phyloP scores from a whole-genome alignment of 2,888 invertebrate species.

The Horisme vitalbata region DNA sequence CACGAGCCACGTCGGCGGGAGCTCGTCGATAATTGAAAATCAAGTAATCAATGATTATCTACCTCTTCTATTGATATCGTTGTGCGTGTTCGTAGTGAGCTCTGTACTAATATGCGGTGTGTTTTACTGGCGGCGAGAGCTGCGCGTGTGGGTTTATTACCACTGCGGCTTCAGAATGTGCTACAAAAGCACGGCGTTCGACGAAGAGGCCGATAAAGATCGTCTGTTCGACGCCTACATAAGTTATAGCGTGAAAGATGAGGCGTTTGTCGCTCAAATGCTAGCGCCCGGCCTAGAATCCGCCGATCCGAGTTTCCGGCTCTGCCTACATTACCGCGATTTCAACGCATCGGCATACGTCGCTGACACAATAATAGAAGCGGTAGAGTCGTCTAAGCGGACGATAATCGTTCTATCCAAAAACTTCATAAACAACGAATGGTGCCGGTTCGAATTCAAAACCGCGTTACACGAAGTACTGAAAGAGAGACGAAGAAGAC shows the following conservation, averaged over 20 bases:
- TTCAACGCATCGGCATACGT: conserved; percentile 94
- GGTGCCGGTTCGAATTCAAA: conserved; percentile 97
- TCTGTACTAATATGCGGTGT: conserved; percentile 89
- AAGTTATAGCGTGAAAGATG: conserved; percentile 96
- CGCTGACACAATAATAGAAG: conserved; percentile 95
- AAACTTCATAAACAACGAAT: conserved; percentile 97
- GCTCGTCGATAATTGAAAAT: conserved; percentile 87
- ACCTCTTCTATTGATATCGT: conserved; percentile 89
- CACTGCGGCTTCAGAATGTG: conserved; percentile 93
- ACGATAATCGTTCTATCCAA: conserved; percentile 95
- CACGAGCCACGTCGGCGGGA: conserved; percentile 87
- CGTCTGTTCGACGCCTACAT: conserved; percentile 97
- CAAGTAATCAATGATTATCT: conserved; percentile 92
- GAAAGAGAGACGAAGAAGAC: conserved; percentile 91
- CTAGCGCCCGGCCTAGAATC: conserved; percentile 93
- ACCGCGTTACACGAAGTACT: conserved; percentile 95
- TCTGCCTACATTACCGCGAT: conserved; percentile 96
- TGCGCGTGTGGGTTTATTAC: conserved; percentile 93
- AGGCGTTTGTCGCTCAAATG: conserved; percentile 94
- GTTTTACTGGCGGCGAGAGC: conserved; percentile 91
- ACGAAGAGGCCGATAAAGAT: conserved; percentile 92
- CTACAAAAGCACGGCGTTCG: conserved; percentile 91
- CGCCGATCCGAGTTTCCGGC: conserved; percentile 90
- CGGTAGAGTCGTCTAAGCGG: conserved; percentile 94
- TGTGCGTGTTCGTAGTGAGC: conserved; percentile 89